Conservation (phyloP, 1,140 invertebrate genomes). For the Phortica variegata region DNA sequence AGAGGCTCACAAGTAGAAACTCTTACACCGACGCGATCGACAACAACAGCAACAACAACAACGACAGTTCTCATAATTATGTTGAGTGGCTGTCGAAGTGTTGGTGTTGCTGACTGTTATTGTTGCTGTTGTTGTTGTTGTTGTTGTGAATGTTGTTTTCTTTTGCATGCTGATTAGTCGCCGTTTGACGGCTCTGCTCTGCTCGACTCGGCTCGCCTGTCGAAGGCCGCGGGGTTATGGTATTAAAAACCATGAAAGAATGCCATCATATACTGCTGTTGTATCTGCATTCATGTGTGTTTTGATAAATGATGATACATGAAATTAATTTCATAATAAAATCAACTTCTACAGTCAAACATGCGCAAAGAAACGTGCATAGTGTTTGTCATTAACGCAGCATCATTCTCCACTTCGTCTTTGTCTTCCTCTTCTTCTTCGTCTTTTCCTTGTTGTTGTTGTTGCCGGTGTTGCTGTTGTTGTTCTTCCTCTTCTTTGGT, state of each 20-base stretch:
- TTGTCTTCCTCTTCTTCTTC: too few species aligned
- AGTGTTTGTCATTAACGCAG: constrained; percentile 52
- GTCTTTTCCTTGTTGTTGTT: too few species aligned
- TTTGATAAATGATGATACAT: constrained; percentile 55
- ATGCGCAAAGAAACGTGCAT: constrained; percentile 34
- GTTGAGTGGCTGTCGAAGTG: constrained; percentile 40
- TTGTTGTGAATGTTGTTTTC: constrained; percentile 54
- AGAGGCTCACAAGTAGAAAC: constrained; percentile 53
- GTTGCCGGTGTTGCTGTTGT: too few species aligned
- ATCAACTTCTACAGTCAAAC: constrained; percentile 39
- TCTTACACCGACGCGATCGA: too few species aligned
- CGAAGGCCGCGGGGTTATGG: constrained; percentile 24
- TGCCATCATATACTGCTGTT: background rate
- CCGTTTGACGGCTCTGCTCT: constrained; percentile 29
- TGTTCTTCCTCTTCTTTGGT: too few species aligned
- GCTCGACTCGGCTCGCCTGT: background rate
- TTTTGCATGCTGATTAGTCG: constrained; percentile 54
- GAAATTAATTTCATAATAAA: constrained; percentile 43
- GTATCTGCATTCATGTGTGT: constrained; percentile 19
- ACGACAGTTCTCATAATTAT: constrained; percentile 53
- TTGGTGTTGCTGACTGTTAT: too few species aligned
- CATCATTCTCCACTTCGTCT: constrained; percentile 45
- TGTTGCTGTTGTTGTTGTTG: constrained; percentile 30
- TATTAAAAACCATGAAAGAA: constrained; percentile 38
- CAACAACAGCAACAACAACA: too few species aligned